phyloP scores from a whole-genome alignment of 2,888 invertebrate species.

The Heliconius aoede region DNA sequence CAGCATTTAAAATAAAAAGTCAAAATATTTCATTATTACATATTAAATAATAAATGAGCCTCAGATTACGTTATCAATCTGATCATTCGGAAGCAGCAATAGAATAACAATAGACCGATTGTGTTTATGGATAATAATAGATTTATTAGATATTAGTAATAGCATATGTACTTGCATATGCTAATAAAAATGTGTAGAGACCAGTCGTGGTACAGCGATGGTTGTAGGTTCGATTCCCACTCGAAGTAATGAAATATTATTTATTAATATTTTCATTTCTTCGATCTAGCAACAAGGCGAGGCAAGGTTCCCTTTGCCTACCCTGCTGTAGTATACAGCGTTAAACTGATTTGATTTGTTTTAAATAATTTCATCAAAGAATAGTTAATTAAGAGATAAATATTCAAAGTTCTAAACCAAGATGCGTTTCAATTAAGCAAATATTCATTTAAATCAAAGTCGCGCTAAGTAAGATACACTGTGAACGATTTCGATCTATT shows the following conservation, averaged over 20 bases:
- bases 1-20: not conserved
- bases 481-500: slow-evolving; percentile 2
- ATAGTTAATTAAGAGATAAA: not conserved
- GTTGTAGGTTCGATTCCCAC: too few species aligned
- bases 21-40: not conserved
- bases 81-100: not conserved
- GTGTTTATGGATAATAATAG: not conserved
- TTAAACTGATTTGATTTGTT: not conserved
- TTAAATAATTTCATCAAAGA: too few species aligned
- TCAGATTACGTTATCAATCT: not conserved
- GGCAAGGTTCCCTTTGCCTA: too few species aligned
- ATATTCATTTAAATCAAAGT: slow-evolving; percentile 1
- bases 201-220: too few species aligned
- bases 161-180: not conserved
- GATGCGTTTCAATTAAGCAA: slow-evolving; percentile 10
- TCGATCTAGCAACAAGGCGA: too few species aligned
- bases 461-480: slow-evolving; percentile 4
- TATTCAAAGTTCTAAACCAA: not conserved
- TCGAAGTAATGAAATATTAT: too few species aligned
- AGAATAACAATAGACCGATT: slow-evolving; percentile 1
- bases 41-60: not conserved
- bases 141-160: not conserved
- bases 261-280: too few species aligned
- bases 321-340: too few species aligned
- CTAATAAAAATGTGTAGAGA: not conserved